A percentile compares a stretch with the other conserved stretches of the same genome.
phyloP scores from a whole-genome alignment of 2,113 vertebrate species.

The Mandrillus leucophaeus region DNA sequence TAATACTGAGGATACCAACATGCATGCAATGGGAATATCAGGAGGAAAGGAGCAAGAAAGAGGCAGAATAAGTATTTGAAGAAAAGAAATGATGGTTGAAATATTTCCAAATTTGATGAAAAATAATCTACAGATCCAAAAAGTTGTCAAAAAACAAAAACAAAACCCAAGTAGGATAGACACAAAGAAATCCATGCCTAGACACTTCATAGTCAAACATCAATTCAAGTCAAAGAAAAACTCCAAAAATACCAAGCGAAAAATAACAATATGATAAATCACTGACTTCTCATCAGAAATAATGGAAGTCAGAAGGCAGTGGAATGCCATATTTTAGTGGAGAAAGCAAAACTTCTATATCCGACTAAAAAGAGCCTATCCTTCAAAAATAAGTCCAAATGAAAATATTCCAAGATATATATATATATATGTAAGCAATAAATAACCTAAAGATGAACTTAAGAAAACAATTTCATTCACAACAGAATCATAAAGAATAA shows the following conservation, averaged over 20 bases:
- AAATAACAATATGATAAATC: background rate
- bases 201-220: background rate
- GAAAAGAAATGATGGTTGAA: background rate
- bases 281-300: background rate
- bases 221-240: background rate
- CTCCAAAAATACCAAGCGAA: background rate
- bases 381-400: background rate
- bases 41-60: background rate
- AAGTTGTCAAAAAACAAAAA: background rate
- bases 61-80: background rate
- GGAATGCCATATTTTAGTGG: background rate
- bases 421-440: background rate
- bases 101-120: background rate
- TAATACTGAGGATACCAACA: background rate
- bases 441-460: slow-evolving; percentile 16
- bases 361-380: background rate
- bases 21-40: background rate
- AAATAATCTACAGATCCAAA: background rate
- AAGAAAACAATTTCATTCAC: slow-evolving; percentile 27
- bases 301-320: background rate
- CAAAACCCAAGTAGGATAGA: background rate
- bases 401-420: background rate
- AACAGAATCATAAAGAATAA: background rate
- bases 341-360: background rate
- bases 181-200: background rate